A percentile compares a stretch with the other conserved stretches of the same genome.
phyloP scores from a whole-genome alignment of 2,888 invertebrate genomes.

The Hemistola chrysoprasaria region DNA sequence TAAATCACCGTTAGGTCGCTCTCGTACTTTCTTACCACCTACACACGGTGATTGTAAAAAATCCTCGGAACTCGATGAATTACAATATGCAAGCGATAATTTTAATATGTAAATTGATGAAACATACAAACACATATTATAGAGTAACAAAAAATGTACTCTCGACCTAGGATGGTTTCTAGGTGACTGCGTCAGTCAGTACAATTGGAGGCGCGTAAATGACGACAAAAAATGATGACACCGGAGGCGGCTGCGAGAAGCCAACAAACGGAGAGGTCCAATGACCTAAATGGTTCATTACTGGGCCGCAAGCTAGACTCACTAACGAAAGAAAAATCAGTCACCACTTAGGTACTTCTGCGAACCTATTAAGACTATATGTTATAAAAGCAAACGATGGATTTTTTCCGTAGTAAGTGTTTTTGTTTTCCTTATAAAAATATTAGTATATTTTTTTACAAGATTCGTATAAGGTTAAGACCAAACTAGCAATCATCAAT shows the following conservation, averaged over 20 bases:
- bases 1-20: slow-evolving; percentile 40
- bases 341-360: slow-evolving; percentile 44
- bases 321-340: slow-evolving; percentile 74
- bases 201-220: slow-evolving; percentile 62
- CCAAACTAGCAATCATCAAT: slow-evolving; percentile 9
- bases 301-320: slow-evolving; percentile 65
- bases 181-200: slow-evolving; percentile 54
- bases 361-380: slow-evolving; percentile 18
- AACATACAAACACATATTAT: slow-evolving; percentile 25
- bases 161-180: slow-evolving; percentile 43
- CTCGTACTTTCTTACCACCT: slow-evolving; percentile 35
- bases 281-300: slow-evolving; percentile 78
- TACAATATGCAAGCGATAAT: slow-evolving; percentile 36
- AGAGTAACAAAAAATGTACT: slow-evolving; percentile 20
- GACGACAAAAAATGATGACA: slow-evolving; percentile 65
- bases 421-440: not conserved
- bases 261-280: slow-evolving; percentile 76
- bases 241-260: slow-evolving; percentile 54
- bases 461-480: slow-evolving; percentile 9
- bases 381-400: slow-evolving; percentile 25
- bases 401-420: slow-evolving; percentile 10
- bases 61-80: slow-evolving; percentile 43
- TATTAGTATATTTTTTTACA: not conserved
- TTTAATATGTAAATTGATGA: slow-evolving; percentile 37
- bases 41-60: slow-evolving; percentile 37